A percentile compares a stretch with the other conserved stretches of the same genome.
These are phyloP conservation scores for Anabacerthia variegaticeps DNA, from an alignment of 2,797 vertebrate species.

Conservation along the genomic window DNA sequence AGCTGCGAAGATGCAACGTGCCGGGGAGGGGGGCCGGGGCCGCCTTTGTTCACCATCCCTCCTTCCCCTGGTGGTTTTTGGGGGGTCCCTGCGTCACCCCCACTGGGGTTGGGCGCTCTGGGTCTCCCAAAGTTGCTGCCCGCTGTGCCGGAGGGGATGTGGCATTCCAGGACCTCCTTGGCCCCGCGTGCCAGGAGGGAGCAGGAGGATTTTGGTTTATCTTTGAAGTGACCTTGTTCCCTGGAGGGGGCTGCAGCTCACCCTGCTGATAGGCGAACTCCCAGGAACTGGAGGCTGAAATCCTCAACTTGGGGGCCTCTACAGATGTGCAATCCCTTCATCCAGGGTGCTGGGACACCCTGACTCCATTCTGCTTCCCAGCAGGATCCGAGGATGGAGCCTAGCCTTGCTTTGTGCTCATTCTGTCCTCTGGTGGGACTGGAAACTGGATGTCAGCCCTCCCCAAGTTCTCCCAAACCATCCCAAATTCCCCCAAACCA, in stretches of 20 bases:
- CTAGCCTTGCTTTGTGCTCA: rapidly evolving
- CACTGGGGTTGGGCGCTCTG: rapidly evolving
- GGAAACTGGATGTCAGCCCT: background rate
- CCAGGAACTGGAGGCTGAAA: conserved; percentile 80
- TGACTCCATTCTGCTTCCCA: rapidly evolving
- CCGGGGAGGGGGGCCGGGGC: background rate
- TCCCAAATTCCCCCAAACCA: background rate
- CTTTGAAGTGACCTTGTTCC: conserved; percentile 86
- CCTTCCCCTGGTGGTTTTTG: background rate
- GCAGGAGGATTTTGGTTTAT: conserved; percentile 61
- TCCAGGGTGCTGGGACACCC: background rate
- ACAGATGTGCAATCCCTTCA: background rate
- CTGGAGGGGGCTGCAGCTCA: conserved; percentile 82
- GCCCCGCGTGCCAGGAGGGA: background rate
- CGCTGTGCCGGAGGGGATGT: background rate
- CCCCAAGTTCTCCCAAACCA: background rate
- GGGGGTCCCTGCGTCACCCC: background rate
- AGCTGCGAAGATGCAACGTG: conserved; percentile 19
- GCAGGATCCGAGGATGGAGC: rapidly evolving
- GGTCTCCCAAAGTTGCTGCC: background rate
- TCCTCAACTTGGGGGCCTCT: conserved; percentile 65
- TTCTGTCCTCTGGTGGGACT: background rate
- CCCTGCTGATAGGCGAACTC: conserved; percentile 83
- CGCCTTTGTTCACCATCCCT: background rate
- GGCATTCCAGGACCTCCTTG: background rate